Conservation (phyloP, 2,113 vertebrate species). For the Carassius carassius region DNA sequence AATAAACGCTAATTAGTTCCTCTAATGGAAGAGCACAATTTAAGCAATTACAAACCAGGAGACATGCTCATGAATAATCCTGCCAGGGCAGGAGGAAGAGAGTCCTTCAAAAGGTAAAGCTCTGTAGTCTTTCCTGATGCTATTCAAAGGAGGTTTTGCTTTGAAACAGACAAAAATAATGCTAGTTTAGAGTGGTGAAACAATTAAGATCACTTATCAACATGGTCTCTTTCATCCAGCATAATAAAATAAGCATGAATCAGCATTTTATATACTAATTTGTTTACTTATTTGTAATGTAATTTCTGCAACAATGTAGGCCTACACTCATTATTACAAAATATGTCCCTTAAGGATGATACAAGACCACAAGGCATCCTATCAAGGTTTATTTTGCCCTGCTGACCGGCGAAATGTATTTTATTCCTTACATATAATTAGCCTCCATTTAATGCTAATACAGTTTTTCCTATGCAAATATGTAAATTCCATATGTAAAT, state of each 20-base stretch:
- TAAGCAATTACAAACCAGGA: constrained; percentile 73
- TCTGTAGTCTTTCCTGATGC: constrained; percentile 45
- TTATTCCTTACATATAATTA: not conserved
- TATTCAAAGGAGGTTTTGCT: not conserved
- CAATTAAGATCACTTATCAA: not conserved
- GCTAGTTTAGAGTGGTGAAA: not conserved
- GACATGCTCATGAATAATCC: constrained; percentile 72
- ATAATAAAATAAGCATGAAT: not conserved
- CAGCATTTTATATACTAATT: not conserved
- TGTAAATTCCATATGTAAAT: not conserved
- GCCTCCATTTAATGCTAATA: not conserved
- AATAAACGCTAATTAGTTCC: constrained; percentile 76
- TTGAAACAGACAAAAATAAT: not conserved
- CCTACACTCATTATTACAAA: not conserved
- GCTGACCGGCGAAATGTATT: not conserved
- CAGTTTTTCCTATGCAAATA: not conserved
- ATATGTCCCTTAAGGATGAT: not conserved
- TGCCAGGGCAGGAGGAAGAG: constrained; percentile 51
- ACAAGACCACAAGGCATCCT: not conserved
- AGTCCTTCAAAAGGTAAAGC: constrained; percentile 48
- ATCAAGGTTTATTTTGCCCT: not conserved
- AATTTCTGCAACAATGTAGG: not conserved
- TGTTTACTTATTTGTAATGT: not conserved
- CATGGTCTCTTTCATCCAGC: not conserved
- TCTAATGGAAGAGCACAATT: constrained; percentile 75